phyloP scores from a whole-genome alignment of 2,797 vertebrate species.

The Myotis findleyi region DNA sequence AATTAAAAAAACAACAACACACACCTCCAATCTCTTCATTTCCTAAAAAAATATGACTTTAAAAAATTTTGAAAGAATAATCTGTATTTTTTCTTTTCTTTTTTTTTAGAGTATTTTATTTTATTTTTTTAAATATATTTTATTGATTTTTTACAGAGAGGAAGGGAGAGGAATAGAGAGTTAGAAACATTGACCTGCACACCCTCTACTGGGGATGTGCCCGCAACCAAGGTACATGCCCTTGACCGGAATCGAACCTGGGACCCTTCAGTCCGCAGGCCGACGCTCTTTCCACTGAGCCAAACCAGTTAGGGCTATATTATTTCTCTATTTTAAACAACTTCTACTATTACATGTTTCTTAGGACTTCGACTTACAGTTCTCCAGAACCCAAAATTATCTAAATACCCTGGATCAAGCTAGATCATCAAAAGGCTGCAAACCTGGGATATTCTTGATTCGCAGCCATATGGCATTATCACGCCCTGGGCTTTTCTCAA shows the following conservation, averaged over 20 bases:
- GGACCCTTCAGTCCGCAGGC: too few species aligned
- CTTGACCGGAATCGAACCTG: too few species aligned
- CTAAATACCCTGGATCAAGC: not conserved
- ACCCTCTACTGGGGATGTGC: too few species aligned
- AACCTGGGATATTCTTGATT: not conserved
- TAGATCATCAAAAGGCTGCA: not conserved
- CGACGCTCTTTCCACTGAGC: too few species aligned
- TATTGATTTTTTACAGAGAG: too few species aligned
- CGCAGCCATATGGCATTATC: not conserved
- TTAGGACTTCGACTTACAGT: not conserved
- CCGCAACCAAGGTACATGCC: too few species aligned
- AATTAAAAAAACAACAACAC: not conserved
- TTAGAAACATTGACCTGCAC: too few species aligned
- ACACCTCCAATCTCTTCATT: not conserved
- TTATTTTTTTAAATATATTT: too few species aligned
- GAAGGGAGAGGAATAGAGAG: too few species aligned
- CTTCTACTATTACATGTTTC: not conserved
- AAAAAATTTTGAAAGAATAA: not conserved
- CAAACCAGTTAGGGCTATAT: not conserved
- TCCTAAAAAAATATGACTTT: not conserved
- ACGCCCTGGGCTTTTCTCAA: not conserved
- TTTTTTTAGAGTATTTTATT: too few species aligned
- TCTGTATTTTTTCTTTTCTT: not conserved
- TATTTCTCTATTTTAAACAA: not conserved
- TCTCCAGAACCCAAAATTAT: slow-evolving; percentile 1